A percentile compares a stretch with the other conserved stretches of the same genome.
Conservation (phyloP, 2,888 invertebrate species). For the Parnassius apollo region DNA sequence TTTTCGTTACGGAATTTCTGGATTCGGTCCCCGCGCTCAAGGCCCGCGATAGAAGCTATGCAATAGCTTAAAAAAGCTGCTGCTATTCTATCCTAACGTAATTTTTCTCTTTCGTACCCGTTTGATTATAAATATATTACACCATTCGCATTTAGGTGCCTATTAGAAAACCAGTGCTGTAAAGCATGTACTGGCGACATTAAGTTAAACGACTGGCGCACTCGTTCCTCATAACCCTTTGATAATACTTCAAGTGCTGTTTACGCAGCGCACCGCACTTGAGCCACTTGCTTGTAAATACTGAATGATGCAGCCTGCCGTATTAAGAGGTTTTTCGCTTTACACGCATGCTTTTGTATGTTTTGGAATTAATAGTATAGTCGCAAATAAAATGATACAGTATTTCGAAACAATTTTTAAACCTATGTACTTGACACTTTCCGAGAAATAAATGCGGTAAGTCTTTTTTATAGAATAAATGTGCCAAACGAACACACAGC, state of each 20-base stretch:
- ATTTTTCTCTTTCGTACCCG: not conserved
- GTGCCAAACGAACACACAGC: too few relatives aligned
- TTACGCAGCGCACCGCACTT: conserved; percentile 31
- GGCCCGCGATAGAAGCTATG: too few relatives aligned
- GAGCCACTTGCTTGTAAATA: conserved; percentile 11
- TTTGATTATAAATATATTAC: not conserved
- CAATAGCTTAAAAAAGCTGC: too few relatives aligned
- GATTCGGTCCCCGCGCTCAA: too few relatives aligned
- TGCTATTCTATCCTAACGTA: not conserved
- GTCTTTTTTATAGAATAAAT: too few relatives aligned
- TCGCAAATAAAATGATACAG: not conserved
- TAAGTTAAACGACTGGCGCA: conserved; percentile 16
- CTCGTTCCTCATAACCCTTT: conserved; percentile 35
- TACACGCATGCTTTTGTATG: not conserved
- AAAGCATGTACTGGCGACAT: conserved; percentile 23
- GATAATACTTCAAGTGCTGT: conserved; percentile 35
- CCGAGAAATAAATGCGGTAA: too few relatives aligned
- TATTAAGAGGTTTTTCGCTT: not conserved
- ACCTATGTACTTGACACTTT: too few relatives aligned
- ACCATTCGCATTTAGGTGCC: not conserved
- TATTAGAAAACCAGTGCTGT: conserved; percentile 11
- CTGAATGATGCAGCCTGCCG: not conserved
- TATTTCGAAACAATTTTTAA: too few relatives aligned
- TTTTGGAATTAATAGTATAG: not conserved
- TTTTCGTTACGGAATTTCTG: too few relatives aligned